Evolutionary conservation across 1,140 invertebrate genomes (phyloP), one percentile per base, ranked within the genome.

Genomic region (Holcopasites calliopsidis): DNA sequence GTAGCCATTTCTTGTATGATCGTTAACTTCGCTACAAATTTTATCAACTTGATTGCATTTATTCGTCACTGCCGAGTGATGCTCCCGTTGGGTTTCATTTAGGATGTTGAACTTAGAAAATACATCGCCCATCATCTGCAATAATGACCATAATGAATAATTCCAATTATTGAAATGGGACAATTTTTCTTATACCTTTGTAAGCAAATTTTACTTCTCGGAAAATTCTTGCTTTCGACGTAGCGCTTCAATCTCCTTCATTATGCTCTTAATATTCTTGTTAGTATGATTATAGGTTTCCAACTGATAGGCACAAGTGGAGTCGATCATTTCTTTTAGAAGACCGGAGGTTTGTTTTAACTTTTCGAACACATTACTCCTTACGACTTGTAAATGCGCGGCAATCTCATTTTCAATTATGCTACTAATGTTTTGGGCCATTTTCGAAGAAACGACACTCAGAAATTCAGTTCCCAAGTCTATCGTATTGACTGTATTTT

Each of bases 381-480:
- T 83, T 6, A 90, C 44, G 11, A 13, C 40, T 23, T 72, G 77
- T 18, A 92, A 76, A 73, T 89, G 89, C 42, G 87, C 80, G 2
- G 82, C 71, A 31, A 91, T 81, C 72, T 86, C 85, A 49, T 77
- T 87, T 26, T 89, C 54, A 26, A 90, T 76, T 6, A 87, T 66
- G 58, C 84, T 40, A 4, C 81, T 61, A 44, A 91, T 85, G 75
- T 85, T 86, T 13, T 84, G 52, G n/a, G 85, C 80, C 11, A 91
- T 62, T 71, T 68, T 81, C 11, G 54, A 4, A 18, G 82, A 85
- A 42, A 85, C 68, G 23, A 77, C 66, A 54, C 76, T 64, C 3
- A 90, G 69, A 10, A 69, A 57, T 57, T 83, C 52, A 3, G 71
- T 64, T 75, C 90, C 86, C 38, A 72, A 47, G 26, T 90, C 68